Evolutionary conservation across 2,888 invertebrate genomes (phyloP).

Genomic region (Caenorhabditis sp.): DNA sequence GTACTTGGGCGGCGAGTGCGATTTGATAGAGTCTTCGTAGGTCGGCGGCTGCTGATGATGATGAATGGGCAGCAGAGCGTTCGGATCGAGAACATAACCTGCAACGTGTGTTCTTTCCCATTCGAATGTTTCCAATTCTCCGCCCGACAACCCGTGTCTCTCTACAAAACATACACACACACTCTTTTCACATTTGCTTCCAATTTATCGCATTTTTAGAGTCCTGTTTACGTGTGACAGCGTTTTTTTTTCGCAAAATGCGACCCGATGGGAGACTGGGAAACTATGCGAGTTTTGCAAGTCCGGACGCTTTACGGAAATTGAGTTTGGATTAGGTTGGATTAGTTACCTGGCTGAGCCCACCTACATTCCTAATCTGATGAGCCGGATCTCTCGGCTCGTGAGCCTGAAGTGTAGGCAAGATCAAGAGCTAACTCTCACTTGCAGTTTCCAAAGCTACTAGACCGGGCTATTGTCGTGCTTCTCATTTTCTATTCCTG

Average conservation of each 20-base stretch:
- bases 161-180: slow-evolving; percentile 1
- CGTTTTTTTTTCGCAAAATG: neutral
- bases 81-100: slow-evolving; percentile 54
- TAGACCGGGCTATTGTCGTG: no score
- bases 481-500: no score
- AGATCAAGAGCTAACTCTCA: no score
- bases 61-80: slow-evolving; percentile 30
- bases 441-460: no score
- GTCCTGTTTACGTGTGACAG: slow-evolving; percentile 18
- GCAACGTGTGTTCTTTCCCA: slow-evolving; percentile 2
- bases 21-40: slow-evolving; percentile 53
- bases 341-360: no score
- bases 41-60: slow-evolving; percentile 41
- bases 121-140: neutral
- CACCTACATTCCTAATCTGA: no score
- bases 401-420: no score
- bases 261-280: neutral
- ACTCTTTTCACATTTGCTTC: slow-evolving; percentile 36
- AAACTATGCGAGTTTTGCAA: neutral
- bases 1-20: slow-evolving; percentile 44
- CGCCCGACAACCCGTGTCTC: neutral
- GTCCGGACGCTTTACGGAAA: slow-evolving; percentile 1
- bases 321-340: slow-evolving; percentile 6
- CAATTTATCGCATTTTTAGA: slow-evolving; percentile 43
- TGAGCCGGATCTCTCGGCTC: no score